Percentiles rank a stretch among this genome's conserved stretches.
phyloP scores from a whole-genome alignment of 2,113 vertebrate species.

The Pogona vitticeps region DNA sequence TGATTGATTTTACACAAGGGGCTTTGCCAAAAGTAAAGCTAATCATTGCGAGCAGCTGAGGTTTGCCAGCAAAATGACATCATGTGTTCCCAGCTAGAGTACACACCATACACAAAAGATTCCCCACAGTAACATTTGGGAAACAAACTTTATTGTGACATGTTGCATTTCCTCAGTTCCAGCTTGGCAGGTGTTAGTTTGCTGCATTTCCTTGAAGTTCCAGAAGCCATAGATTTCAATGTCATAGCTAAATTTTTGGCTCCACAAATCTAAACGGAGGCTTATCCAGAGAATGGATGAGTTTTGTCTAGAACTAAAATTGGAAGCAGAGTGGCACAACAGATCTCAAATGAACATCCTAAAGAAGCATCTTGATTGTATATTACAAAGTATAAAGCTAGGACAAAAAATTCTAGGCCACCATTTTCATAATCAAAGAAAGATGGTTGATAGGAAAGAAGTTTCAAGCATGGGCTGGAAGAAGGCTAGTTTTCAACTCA shows the following conservation, averaged over 20 bases:
- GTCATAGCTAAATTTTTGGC: neutral
- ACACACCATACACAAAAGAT: slow-evolving; percentile 19
- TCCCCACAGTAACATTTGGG: slow-evolving; percentile 3
- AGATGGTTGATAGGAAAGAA: neutral
- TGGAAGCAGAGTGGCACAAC: neutral
- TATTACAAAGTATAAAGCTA: neutral
- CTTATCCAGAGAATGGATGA: neutral
- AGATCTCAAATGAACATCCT: neutral
- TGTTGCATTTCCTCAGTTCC: slow-evolving; percentile 4
- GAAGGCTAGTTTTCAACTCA: neutral
- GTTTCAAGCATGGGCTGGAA: neutral
- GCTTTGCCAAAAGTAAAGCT: slow-evolving; percentile 21
- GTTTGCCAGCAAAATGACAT: slow-evolving; percentile 43
- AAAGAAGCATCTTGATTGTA: neutral
- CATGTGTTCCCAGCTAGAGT: slow-evolving; percentile 32
- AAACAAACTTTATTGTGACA: slow-evolving; percentile 17
- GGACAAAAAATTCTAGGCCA: neutral
- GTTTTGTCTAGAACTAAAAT: neutral
- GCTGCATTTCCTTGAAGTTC: neutral
- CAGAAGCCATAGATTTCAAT: neutral
- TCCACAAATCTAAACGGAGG: neutral
- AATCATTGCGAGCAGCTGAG: slow-evolving; percentile 32
- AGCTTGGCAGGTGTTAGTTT: neutral
- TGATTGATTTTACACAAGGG: slow-evolving; percentile 40
- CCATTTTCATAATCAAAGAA: neutral